phyloP scores from a whole-genome alignment of 2,113 vertebrate genomes.

The Paralichthys olivaceus region DNA sequence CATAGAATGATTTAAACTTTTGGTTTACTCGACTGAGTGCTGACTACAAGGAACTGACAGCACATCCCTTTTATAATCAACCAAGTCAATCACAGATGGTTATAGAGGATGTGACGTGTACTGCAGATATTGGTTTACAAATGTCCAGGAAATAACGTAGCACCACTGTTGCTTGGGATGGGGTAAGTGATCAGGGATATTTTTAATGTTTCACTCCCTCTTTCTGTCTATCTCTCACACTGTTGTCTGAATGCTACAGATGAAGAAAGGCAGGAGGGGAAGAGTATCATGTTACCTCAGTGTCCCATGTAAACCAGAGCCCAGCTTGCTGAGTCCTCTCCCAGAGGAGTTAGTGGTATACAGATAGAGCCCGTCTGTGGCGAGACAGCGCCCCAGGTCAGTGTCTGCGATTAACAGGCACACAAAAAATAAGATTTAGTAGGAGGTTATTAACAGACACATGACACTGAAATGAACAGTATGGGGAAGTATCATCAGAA shows the following conservation, averaged over 20 bases:
- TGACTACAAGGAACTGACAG: neutral
- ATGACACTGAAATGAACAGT: slow-evolving; percentile 8
- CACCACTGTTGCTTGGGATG: neutral
- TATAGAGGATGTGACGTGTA: slow-evolving; percentile 14
- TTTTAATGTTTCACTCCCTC: slow-evolving; percentile 43
- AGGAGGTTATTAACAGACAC: slow-evolving; percentile 10
- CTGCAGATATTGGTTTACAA: slow-evolving; percentile 21
- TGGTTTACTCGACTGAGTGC: neutral
- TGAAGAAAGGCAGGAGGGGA: slow-evolving; percentile 34
- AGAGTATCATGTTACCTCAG: slow-evolving; percentile 87
- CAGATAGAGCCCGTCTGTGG: slow-evolving; percentile 95
- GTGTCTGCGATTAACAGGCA: slow-evolving; percentile 86
- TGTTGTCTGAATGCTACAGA: slow-evolving; percentile 44
- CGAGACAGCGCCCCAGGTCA: slow-evolving; percentile 95
- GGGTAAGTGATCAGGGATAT: slow-evolving; percentile 35
- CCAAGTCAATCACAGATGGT: slow-evolving; percentile 23
- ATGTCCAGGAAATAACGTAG: slow-evolving; percentile 21
- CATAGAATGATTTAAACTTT: neutral
- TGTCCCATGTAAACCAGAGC: slow-evolving; percentile 96
- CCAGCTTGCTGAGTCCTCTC: slow-evolving; percentile 96
- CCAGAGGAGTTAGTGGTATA: slow-evolving; percentile 98
- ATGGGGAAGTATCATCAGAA: neutral
- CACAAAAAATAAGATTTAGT: slow-evolving; percentile 8
- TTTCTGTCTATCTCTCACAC: slow-evolving; percentile 18
- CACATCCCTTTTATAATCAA: slow-evolving; percentile 22